These are phyloP conservation scores for Macrotis lagotis DNA, from an alignment of 2,113 vertebrate genomes.

Conservation along the genomic window DNA sequence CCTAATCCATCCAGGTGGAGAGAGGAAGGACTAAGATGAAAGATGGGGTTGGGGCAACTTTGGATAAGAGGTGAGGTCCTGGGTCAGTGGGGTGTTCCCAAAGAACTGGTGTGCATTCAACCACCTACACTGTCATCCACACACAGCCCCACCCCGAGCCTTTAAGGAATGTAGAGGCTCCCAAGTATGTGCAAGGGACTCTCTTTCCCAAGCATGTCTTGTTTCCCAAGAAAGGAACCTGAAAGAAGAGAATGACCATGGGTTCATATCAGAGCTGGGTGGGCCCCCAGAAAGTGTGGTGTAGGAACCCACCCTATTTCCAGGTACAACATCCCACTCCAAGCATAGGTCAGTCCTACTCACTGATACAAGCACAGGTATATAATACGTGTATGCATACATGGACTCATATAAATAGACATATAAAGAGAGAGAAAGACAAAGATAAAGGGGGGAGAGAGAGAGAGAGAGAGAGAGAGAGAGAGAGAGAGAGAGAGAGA, in stretches of 20 bases:
- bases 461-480: too few relatives aligned
- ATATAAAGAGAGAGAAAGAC: too few relatives aligned
- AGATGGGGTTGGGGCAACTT: constrained; percentile 2
- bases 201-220: too few relatives aligned
- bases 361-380: not conserved
- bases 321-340: not conserved
- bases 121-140: too few relatives aligned
- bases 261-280: not conserved
- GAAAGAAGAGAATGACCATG: not conserved
- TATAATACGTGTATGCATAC: not conserved
- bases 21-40: constrained; percentile 55
- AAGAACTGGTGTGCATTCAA: too few relatives aligned
- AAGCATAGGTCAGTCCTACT: not conserved
- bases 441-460: too few relatives aligned
- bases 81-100: not conserved
- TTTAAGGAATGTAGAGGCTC: not conserved
- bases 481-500: too few relatives aligned
- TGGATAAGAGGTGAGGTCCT: constrained; percentile 69
- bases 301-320: not conserved
- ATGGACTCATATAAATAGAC: not conserved
- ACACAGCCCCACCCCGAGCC: not conserved
- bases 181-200: not conserved
- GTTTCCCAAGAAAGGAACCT: not conserved
- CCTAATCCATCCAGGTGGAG: constrained; percentile 46
- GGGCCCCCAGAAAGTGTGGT: not conserved